A percentile compares a stretch with the other conserved stretches of the same genome.
These are phyloP conservation scores for Penaeus indicus DNA, from an alignment of 1,140 invertebrate genomes.

Conservation along the genomic window DNA sequence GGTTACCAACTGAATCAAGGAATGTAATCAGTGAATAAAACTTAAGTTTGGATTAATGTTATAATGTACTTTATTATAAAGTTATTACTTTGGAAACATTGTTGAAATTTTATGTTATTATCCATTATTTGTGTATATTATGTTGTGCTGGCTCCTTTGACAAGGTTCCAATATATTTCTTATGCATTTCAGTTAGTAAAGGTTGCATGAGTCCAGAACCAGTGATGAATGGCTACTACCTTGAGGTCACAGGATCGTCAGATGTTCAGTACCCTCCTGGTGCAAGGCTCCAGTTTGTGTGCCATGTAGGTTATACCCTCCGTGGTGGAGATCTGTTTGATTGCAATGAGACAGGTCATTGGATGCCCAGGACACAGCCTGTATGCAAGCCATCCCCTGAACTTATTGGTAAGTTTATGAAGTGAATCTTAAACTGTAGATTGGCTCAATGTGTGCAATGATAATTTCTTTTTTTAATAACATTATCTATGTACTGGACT, in stretches of 20 bases:
- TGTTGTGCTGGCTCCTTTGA: too few species aligned
- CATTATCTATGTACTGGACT: not conserved
- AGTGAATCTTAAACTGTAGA: not conserved
- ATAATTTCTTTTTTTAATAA: not conserved
- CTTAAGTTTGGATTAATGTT: too few species aligned
- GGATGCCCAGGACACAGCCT: constrained; percentile 61
- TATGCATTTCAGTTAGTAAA: constrained; percentile 34
- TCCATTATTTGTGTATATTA: too few species aligned
- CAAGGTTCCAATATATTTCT: too few species aligned
- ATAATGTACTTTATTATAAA: too few species aligned
- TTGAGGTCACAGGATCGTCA: constrained; percentile 49
- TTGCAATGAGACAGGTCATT: constrained; percentile 59
- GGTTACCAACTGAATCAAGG: too few species aligned
- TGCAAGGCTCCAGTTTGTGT: constrained; percentile 63
- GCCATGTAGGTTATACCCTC: constrained; percentile 66
- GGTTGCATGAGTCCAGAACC: constrained; percentile 18
- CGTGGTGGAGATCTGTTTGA: constrained; percentile 63
- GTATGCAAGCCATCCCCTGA: constrained; percentile 41
- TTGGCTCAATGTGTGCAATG: not conserved
- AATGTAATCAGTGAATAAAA: too few species aligned
- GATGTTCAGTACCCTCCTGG: constrained; percentile 58
- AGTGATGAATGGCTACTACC: constrained; percentile 56
- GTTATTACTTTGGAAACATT: too few species aligned
- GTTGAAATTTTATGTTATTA: too few species aligned
- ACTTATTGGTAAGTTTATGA: constrained; percentile 42